phyloP scores from a whole-genome alignment of 2,113 vertebrate species.

The Actenoides hombroni region DNA sequence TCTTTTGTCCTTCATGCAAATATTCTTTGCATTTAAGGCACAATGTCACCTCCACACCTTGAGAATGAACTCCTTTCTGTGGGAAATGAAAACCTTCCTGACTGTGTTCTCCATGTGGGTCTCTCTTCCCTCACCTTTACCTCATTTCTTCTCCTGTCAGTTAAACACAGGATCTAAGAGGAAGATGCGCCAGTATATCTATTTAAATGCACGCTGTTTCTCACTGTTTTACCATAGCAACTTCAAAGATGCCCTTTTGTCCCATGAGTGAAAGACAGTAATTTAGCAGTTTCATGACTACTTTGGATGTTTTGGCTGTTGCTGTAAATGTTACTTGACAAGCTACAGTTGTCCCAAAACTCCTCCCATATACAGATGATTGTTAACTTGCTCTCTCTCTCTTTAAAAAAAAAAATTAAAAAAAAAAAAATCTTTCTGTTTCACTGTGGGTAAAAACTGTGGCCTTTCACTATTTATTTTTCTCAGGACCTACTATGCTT shows the following conservation, averaged over 20 bases:
- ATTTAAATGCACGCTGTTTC: not conserved
- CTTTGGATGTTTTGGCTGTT: not conserved
- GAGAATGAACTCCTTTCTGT: not conserved
- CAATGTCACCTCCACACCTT: not conserved
- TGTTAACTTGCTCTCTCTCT: not conserved
- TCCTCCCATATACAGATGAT: not conserved
- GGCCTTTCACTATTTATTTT: not conserved
- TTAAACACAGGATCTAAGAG: not conserved
- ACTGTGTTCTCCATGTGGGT: accelerated
- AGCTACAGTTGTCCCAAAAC: not conserved
- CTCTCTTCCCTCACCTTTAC: not conserved
- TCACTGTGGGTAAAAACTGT: not conserved
- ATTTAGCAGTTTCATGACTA: not conserved
- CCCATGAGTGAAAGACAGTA: not conserved
- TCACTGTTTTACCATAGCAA: not conserved
- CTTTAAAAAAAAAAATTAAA: too few relatives aligned
- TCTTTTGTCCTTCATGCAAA: not conserved
- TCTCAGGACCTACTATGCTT: not conserved
- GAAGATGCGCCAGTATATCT: not conserved
- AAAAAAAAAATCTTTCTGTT: not conserved
- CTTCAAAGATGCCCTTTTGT: not conserved
- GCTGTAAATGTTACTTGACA: not conserved
- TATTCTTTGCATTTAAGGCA: not conserved
- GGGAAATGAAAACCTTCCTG: not conserved
- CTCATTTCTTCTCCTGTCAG: not conserved